A percentile compares a stretch with the other conserved stretches of the same genome.
Conservation (phyloP, 2,888 invertebrate genomes). For the Pogonocherus hispidulus region DNA sequence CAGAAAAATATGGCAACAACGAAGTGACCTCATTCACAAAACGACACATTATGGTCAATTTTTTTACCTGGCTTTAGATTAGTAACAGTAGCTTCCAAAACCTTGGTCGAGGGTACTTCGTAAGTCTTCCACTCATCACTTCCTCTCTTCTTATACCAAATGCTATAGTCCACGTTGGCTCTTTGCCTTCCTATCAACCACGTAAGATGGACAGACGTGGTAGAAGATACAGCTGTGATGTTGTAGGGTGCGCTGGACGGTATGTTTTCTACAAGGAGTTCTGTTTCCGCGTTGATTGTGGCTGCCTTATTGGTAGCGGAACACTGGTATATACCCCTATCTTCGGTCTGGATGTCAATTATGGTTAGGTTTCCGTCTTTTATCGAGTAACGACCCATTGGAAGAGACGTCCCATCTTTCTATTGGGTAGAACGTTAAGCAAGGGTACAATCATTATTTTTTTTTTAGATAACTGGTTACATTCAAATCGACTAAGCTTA, state of each 20-base stretch:
- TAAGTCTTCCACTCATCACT: conserved; percentile 88
- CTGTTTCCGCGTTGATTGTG: conserved; percentile 84
- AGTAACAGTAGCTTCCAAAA: conserved; percentile 84
- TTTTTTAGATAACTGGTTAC: no score
- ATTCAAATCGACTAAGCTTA: no score
- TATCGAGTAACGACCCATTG: conserved; percentile 77
- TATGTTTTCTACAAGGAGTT: conserved; percentile 86
- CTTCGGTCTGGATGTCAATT: conserved; percentile 83
- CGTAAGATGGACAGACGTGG: conserved; percentile 80
- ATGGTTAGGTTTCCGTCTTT: conserved; percentile 88
- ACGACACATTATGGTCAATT: no score
- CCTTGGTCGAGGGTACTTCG: conserved; percentile 79
- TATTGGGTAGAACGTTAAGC: conserved; percentile 57
- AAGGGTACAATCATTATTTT: neutral
- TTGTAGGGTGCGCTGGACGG: conserved; percentile 93
- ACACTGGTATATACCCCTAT: conserved; percentile 89
- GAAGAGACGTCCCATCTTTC: conserved; percentile 83
- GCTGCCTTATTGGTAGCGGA: conserved; percentile 90
- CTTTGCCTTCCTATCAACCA: conserved; percentile 89
- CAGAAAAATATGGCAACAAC: no score
- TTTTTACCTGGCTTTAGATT: conserved; percentile 78
- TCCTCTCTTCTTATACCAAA: conserved; percentile 87
- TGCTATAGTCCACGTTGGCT: conserved; percentile 83
- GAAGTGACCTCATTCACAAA: no score
- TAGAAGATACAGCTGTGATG: conserved; percentile 82